Evolutionary conservation across 2,113 vertebrate genomes (phyloP).

Genomic region (Porphyrio hochstetteri): DNA sequence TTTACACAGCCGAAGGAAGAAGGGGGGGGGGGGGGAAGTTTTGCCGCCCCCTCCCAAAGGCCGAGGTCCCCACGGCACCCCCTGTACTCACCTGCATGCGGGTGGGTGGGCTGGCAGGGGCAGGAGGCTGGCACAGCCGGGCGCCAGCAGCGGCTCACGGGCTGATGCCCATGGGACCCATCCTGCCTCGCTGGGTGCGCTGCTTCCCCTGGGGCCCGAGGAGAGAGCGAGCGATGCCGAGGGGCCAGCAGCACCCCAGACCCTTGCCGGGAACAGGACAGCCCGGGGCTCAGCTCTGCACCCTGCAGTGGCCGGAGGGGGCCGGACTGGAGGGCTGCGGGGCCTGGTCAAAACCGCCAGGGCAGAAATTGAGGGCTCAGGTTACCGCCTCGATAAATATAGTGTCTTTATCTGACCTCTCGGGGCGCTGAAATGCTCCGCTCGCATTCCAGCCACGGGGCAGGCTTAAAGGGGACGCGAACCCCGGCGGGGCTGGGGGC

Average conservation of each 20-base stretch:
- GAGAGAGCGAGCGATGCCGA: too few relatives aligned
- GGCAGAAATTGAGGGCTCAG: constrained; percentile 72
- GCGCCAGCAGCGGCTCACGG: neutral
- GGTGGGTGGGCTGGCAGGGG: neutral
- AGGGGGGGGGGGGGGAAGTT: accelerated
- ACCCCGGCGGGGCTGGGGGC: neutral
- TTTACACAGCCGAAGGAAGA: neutral
- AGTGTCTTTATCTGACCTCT: constrained; percentile 83
- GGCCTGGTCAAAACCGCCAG: constrained; percentile 17
- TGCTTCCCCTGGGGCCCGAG: too few relatives aligned
- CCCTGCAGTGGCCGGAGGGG: neutral
- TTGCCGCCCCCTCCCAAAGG: accelerated
- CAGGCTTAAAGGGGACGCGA: constrained; percentile 76
- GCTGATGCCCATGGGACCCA: neutral
- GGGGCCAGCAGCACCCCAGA: neutral
- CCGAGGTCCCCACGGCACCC: accelerated
- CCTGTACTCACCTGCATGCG: constrained; percentile 19
- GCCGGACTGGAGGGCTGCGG: constrained; percentile 22
- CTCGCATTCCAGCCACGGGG: constrained; percentile 67
- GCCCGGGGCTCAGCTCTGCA: neutral
- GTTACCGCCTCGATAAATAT: constrained; percentile 80
- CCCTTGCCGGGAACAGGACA: neutral
- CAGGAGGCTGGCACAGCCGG: accelerated
- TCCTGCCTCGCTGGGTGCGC: too few relatives aligned
- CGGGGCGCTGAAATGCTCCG: constrained; percentile 59